Conservation (phyloP, 2,797 vertebrate species). For the Gymnopithys bicolor region DNA sequence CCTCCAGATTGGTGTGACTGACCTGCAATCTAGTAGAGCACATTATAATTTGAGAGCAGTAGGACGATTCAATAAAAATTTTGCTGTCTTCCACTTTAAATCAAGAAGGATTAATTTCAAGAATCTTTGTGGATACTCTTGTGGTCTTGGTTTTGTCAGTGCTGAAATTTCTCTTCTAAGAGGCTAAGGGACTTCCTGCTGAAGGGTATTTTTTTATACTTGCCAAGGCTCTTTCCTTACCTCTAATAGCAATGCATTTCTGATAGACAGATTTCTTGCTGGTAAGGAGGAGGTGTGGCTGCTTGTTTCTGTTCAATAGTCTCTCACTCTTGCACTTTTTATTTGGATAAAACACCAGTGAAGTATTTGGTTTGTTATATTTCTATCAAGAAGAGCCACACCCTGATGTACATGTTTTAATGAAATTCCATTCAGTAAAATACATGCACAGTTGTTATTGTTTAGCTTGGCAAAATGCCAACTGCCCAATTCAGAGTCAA, state of each 20-base stretch:
- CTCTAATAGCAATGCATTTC: background rate
- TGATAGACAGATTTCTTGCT: background rate
- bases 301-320: background rate
- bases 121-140: slow-evolving; percentile 31
- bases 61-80: slow-evolving; percentile 64
- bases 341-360: background rate
- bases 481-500: too few relatives aligned
- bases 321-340: background rate
- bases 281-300: background rate
- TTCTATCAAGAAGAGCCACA: background rate
- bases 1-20: slow-evolving; percentile 62
- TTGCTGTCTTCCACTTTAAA: slow-evolving; percentile 69
- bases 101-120: slow-evolving; percentile 68
- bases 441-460: too few relatives aligned
- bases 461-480: too few relatives aligned
- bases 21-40: slow-evolving; percentile 69
- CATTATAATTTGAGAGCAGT: slow-evolving; percentile 66
- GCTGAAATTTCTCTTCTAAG: slow-evolving; percentile 25
- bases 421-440: background rate
- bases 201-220: background rate
- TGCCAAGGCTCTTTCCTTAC: background rate
- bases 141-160: slow-evolving; percentile 27
- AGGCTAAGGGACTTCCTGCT: background rate
- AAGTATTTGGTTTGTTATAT: background rate
- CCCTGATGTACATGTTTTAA: background rate